Base-by-base conservation (phyloP, 2,113 vertebrate genomes). In the Aramus guarauna region DNA sequence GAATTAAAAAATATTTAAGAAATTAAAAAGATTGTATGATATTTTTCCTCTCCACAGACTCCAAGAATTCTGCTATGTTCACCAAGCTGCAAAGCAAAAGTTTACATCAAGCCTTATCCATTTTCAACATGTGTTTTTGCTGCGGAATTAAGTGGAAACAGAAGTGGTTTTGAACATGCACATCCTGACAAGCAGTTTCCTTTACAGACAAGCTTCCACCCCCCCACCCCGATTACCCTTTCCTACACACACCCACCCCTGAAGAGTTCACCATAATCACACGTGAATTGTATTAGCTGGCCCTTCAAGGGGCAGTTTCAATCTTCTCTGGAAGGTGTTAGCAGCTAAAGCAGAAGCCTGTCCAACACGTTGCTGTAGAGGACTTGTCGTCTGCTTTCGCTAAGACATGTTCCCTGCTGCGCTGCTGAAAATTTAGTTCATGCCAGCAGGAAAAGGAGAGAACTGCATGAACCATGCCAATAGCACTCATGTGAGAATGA, bases 261-360 rank as follows among this genome's bases (percentile, higher is more conserved):
- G 9, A 32, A 6, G 59, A 52, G 39, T 0, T 87, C 13, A 0
- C 41, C 10, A 0, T 0, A 53, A 53, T 15, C 66, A 21, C 81
- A 77, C 0, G 0, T 22, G 56, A 53, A 18, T 3, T 41, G 32
- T 3, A 53, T 48, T 55, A 85, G 45, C 50, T 27, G 45, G 29
- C 15, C 45, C 53, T 72, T 48, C 47, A 5, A 71, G 69, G 82
- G 23, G 26, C 22, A 43, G 48, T 27, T 94, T 56, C 14, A 27
- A 59, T 22, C 62, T 43, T 20, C 69, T 64, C 75, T 73, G 71
- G 53, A 74, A 59, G 37, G 58, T 26, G 27, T 53, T 52, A 71
- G 90, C 52, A 85, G 81, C 90, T 68, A 41, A 67, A 82, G 60
- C 50, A 78, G 67, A n/a, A 29, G 36, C 22, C 19, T 20, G 47